Base-by-base conservation (phyloP, 1,140 invertebrate genomes). In the Lepidurus couesii region DNA sequence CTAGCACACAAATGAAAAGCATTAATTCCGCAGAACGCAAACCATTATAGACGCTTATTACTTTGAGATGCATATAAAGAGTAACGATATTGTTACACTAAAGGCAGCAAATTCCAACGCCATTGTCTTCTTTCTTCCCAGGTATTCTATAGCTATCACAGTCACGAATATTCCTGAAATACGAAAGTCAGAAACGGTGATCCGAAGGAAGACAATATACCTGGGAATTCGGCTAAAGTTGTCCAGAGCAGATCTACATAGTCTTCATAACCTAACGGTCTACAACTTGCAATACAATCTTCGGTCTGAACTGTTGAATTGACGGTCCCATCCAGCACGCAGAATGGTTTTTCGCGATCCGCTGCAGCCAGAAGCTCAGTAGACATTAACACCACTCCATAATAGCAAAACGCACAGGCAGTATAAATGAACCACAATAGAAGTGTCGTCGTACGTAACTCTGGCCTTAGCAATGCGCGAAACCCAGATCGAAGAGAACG, bases 381-480 rank as follows among this genome's bases (percentile, higher is more conserved):
- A 1, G 95, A 96, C 90, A 98, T 95, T 73, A 98, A 86, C 6
- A 98, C 95, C 45, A 98, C 88, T 1, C 96, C 96, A 84, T 98
- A 98, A 84, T 98, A 98, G 82, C 94, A 96, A 86, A 98, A 98
- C 1, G 96, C 95, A 86, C 95, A 96, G 0, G 93, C 90, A 87
- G 95, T 92, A 95, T 95, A 98, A 80, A 98, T 96, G 82, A 96
- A 90, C 96, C 95, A 98, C 5, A 97, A 86, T 6, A 97, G 86
- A 21, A 95, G 82, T n/a, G 94, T 95, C 7, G 94, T 96, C 79
- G 89, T 89, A 83, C 92, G 89, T 79, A 95, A 87, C 81, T 93
- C 92, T 42, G 92, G 91, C 80, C 91, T 91, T 42, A 96, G 86
- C 1, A 96, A 85, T 95, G 65, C 77, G 24, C 44, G 42, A 74